phyloP scores from a whole-genome alignment of 2,113 vertebrate genomes.

The Prolemur simus region DNA sequence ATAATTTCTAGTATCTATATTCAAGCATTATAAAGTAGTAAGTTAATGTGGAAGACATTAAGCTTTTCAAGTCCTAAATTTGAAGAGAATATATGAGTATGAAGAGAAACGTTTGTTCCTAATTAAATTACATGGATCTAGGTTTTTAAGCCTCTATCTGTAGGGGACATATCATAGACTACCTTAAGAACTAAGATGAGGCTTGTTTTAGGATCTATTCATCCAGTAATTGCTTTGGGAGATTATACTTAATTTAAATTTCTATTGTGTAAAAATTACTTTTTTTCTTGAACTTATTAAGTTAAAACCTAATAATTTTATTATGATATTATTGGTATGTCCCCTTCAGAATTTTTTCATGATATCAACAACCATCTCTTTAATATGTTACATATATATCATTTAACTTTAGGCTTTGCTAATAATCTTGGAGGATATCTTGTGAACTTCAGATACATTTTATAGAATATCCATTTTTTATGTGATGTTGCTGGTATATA shows the following conservation, averaged over 20 bases:
- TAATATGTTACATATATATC: background rate
- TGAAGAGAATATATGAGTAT: background rate
- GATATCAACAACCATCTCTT: background rate
- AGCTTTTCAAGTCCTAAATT: slow-evolving; percentile 43
- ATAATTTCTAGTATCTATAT: slow-evolving; percentile 31
- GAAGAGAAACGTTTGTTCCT: slow-evolving; percentile 30
- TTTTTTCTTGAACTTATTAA: slow-evolving; percentile 14
- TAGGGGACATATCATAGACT: background rate
- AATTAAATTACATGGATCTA: slow-evolving; percentile 12
- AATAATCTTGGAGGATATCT: slow-evolving; percentile 28
- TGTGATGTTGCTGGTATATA: background rate
- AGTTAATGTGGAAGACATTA: background rate
- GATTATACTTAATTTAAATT: slow-evolving; percentile 38
- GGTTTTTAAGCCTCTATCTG: slow-evolving; percentile 17
- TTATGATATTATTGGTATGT: background rate
- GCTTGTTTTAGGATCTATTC: slow-evolving; percentile 36
- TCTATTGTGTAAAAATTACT: background rate
- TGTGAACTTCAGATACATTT: slow-evolving; percentile 21
- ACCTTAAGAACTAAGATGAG: slow-evolving; percentile 17
- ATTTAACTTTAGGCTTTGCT: slow-evolving; percentile 7
- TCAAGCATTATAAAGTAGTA: slow-evolving; percentile 21
- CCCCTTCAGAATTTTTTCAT: slow-evolving; percentile 21
- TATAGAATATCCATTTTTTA: background rate
- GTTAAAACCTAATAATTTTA: slow-evolving; percentile 45
- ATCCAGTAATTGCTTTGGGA: slow-evolving; percentile 15